Conservation (phyloP, 2,888 invertebrate genomes). For the Escarpia spicata region DNA sequence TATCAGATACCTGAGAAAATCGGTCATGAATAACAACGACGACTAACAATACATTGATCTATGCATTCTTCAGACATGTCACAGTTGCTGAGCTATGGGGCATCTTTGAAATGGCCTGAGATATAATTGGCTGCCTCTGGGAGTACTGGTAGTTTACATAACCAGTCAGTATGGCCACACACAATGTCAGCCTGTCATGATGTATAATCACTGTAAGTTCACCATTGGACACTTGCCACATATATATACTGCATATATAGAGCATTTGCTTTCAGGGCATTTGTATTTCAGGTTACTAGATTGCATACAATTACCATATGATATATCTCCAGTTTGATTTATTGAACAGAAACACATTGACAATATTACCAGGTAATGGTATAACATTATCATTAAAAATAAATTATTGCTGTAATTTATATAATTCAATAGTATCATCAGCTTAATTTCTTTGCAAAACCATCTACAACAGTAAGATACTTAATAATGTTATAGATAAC, state of each 20-base stretch:
- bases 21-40: background rate
- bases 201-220: background rate
- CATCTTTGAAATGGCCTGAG: background rate
- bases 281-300: conserved; percentile 10
- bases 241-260: background rate
- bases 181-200: background rate
- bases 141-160: background rate
- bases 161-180: background rate
- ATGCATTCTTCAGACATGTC: background rate
- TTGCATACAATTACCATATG: background rate
- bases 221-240: background rate
- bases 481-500: too few relatives aligned
- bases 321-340: background rate
- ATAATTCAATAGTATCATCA: too few relatives aligned
- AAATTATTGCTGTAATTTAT: too few relatives aligned
- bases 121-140: background rate
- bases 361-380: too few relatives aligned
- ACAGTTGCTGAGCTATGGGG: background rate
- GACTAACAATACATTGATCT: background rate
- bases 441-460: too few relatives aligned
- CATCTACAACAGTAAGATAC: too few relatives aligned
- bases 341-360: too few relatives aligned
- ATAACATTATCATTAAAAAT: too few relatives aligned
- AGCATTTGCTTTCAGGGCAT: background rate
- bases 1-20: too few relatives aligned